Percentiles rank a stretch among this genome's conserved stretches.
Conservation (phyloP, 2,797 vertebrate genomes). For the Danio kyathit region DNA sequence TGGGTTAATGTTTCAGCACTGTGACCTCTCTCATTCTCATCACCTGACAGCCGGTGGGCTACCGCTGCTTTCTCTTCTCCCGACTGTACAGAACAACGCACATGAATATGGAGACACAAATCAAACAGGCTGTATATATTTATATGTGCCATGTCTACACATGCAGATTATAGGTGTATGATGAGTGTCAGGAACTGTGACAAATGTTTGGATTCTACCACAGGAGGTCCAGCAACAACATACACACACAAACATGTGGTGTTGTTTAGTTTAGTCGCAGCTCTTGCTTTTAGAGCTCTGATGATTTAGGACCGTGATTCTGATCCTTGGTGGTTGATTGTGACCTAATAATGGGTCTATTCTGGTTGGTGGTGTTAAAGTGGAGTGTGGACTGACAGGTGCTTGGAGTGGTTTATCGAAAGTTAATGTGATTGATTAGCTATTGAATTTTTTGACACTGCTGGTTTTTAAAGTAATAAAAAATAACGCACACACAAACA, state of each 20-base stretch:
- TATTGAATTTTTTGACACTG: too few relatives aligned
- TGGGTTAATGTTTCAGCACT: conserved; percentile 55
- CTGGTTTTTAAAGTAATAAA: too few relatives aligned
- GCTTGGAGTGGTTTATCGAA: background rate
- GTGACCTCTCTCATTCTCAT: conserved; percentile 53
- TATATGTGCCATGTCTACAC: conserved; percentile 12
- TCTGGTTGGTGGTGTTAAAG: background rate
- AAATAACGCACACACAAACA: too few relatives aligned
- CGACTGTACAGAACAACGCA: conserved; percentile 28
- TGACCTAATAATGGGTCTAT: background rate
- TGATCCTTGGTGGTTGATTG: background rate
- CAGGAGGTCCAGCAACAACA: conserved; percentile 28
- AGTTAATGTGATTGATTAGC: background rate
- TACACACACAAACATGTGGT: background rate
- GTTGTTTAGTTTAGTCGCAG: conserved; percentile 35
- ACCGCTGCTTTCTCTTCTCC: background rate
- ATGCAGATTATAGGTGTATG: conserved; percentile 10
- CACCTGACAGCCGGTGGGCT: conserved; percentile 50
- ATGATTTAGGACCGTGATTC: conserved; percentile 10
- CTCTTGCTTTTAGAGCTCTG: conserved; percentile 11
- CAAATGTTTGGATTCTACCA: conserved; percentile 28
- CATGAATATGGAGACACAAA: conserved; percentile 6
- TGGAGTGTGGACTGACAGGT: background rate
- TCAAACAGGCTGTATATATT: conserved; percentile 30
- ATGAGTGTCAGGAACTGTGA: conserved; percentile 10